Percentiles rank a stretch among this genome's conserved stretches.
Conservation (phyloP, 1,140 invertebrate species). For the Conopomorpha cramerella region DNA sequence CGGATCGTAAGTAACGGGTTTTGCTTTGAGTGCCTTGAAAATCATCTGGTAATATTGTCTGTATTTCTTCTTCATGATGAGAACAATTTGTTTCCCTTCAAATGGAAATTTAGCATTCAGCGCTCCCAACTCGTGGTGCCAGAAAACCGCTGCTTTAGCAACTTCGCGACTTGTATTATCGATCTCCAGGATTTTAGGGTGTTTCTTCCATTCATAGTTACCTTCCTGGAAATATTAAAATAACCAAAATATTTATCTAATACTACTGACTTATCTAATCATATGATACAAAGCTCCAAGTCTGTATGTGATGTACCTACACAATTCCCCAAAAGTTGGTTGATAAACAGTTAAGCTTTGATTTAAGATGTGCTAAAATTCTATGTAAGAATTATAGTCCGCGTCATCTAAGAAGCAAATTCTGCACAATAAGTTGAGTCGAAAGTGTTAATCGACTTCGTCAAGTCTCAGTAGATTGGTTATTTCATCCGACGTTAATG, state of each 20-base stretch:
- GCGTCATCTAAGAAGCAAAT: not conserved
- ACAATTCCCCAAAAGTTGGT: no score
- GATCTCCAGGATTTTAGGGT: conserved; percentile 46
- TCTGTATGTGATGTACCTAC: no score
- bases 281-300: no score
- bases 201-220: conserved; percentile 49
- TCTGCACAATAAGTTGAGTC: no score
- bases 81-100: conserved; percentile 45
- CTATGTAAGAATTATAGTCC: not conserved
- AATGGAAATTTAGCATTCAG: conserved; percentile 32
- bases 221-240: conserved; percentile 23
- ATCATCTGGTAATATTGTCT: conserved; percentile 52
- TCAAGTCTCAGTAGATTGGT: no score
- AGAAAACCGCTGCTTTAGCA: conserved; percentile 38
- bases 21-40: conserved; percentile 46
- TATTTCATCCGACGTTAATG: no score
- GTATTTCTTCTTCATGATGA: conserved; percentile 54
- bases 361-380: no score
- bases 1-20: conserved; percentile 45
- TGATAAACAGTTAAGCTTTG: no score
- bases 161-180: conserved; percentile 45
- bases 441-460: no score
- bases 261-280: not conserved
- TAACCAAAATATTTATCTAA: not conserved
- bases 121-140: conserved; percentile 31